Percentiles rank a stretch among this genome's conserved stretches.
Conservation (phyloP, 2,888 invertebrate genomes). For the Xestoiulus laeticollis region DNA sequence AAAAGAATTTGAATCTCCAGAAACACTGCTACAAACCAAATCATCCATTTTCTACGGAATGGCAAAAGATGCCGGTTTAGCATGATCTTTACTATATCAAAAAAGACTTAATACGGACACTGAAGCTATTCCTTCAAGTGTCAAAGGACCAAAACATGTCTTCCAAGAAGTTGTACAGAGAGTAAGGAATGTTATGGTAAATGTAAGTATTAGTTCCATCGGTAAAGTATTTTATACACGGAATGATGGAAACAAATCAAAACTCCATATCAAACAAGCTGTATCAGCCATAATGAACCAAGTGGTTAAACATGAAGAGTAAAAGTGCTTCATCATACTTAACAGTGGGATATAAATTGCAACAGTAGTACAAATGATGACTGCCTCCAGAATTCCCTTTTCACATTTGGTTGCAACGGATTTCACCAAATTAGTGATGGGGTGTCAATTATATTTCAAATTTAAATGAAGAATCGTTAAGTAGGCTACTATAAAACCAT, state of each 20-base stretch:
- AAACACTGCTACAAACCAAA: conserved; percentile 62
- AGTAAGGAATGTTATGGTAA: neutral
- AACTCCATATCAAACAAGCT: neutral
- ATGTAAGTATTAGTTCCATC: conserved; percentile 16
- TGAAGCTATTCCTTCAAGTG: neutral
- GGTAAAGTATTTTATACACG: neutral
- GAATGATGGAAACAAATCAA: neutral
- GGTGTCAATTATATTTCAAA: neutral
- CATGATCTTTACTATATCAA: neutral
- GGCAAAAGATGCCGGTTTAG: conserved; percentile 65
- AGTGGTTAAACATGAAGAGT: neutral
- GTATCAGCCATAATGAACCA: neutral
- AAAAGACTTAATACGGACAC: neutral
- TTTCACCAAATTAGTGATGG: neutral
- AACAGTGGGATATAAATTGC: neutral
- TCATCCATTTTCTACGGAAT: conserved; percentile 66
- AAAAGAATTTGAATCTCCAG: conserved; percentile 65
- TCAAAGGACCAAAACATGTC: conserved; percentile 15
- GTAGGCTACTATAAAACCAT: neutral
- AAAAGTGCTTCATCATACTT: neutral
- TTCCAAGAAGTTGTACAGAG: conserved; percentile 24
- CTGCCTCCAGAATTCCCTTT: conserved; percentile 5
- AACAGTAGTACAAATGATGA: conserved; percentile 1
- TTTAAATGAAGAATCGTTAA: neutral
- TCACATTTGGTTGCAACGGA: neutral